A percentile compares a stretch with the other conserved stretches of the same genome.
Evolutionary conservation across 2,888 invertebrate genomes (phyloP).

Genomic region (Thereva unica): DNA sequence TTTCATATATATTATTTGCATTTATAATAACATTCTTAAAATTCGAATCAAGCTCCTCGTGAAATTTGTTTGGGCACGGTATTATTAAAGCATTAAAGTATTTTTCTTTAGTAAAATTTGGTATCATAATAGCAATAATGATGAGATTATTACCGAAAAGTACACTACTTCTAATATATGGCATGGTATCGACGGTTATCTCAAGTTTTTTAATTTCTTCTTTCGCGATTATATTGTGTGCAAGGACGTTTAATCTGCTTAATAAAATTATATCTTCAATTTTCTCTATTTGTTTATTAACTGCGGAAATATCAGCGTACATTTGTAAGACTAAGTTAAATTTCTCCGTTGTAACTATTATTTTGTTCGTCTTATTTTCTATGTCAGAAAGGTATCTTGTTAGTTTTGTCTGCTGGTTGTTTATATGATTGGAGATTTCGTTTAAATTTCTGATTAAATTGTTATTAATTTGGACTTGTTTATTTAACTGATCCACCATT

Average conservation of each 20-base stretch:
- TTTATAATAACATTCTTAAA: too few relatives aligned
- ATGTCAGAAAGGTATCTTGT: not conserved
- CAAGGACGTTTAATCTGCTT: conserved; percentile 1
- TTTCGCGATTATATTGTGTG: conserved; percentile 3
- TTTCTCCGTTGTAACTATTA: too few relatives aligned
- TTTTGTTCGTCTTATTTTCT: not conserved
- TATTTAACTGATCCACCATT: not conserved
- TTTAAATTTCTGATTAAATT: not conserved
- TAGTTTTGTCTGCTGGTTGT: not conserved
- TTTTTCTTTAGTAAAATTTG: too few relatives aligned
- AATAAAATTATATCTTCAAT: too few relatives aligned
- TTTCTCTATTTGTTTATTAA: too few relatives aligned
- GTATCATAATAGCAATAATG: too few relatives aligned
- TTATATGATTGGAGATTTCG: not conserved
- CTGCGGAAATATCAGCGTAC: too few relatives aligned
- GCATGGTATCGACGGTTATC: conserved; percentile 7
- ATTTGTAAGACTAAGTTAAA: too few relatives aligned
- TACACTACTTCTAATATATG: conserved; percentile 4
- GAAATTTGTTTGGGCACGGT: too few relatives aligned
- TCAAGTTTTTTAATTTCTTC: not conserved
- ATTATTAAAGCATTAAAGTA: too few relatives aligned
- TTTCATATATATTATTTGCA: too few relatives aligned
- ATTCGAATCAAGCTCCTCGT: too few relatives aligned
- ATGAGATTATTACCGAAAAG: not conserved
- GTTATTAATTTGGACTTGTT: not conserved